These are phyloP conservation scores for Eidolon dupreanum DNA, from an alignment of 2,797 vertebrate genomes.

Conservation along the genomic window DNA sequence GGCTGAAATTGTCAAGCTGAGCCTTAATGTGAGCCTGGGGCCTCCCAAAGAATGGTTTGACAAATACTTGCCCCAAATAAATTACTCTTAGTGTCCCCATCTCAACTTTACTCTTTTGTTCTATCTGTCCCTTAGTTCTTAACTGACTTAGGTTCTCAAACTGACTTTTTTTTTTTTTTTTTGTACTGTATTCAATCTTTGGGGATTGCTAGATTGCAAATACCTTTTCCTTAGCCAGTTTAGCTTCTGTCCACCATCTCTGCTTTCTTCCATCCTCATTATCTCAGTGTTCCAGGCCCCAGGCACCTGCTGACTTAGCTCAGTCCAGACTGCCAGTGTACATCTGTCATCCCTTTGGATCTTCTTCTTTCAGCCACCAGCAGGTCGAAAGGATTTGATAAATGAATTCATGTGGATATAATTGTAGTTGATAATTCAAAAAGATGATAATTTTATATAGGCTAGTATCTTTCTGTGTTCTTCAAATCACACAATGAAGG, in stretches of 20 bases:
- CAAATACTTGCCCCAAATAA: not conserved
- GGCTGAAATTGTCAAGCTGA: not conserved
- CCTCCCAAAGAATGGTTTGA: not conserved
- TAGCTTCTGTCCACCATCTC: not conserved
- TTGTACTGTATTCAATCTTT: not conserved
- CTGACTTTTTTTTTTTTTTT: not conserved
- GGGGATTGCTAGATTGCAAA: not conserved
- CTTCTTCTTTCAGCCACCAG: not conserved
- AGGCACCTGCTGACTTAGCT: not conserved
- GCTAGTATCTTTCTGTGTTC: not conserved
- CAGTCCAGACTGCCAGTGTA: not conserved
- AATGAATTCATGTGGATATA: not conserved
- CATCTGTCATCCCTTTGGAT: not conserved
- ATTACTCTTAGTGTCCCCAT: not conserved
- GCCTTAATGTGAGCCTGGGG: not conserved
- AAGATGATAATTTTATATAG: not conserved
- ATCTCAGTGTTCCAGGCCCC: too few relatives aligned
- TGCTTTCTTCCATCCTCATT: not conserved
- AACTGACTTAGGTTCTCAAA: not conserved
- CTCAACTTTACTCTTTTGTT: not conserved
- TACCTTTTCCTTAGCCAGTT: not conserved
- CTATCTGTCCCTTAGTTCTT: not conserved
- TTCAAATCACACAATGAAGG: not conserved
- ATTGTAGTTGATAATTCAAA: not conserved
- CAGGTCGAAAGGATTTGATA: not conserved